phyloP scores from a whole-genome alignment of 35 echinoderm and acorn worm genomes.

The Eucidaris tribuloides region DNA sequence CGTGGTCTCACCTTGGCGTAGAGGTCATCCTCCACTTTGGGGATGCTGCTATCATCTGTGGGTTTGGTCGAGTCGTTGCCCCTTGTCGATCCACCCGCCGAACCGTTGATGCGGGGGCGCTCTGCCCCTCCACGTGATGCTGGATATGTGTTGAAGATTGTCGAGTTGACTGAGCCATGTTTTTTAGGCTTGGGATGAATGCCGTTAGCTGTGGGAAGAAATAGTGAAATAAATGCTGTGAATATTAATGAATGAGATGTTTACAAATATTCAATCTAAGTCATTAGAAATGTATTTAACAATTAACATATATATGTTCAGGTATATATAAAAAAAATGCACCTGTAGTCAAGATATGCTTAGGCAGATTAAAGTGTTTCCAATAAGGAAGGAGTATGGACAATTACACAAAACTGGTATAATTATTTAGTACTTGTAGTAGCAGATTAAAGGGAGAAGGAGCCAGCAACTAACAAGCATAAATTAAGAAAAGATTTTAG shows the following conservation, averaged over 20 bases:
- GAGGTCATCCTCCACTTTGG: not conserved
- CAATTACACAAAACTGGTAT: too few relatives aligned
- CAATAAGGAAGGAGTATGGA: too few relatives aligned
- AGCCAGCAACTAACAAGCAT: too few relatives aligned
- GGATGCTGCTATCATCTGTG: not conserved
- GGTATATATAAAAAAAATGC: too few relatives aligned
- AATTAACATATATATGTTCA: too few relatives aligned
- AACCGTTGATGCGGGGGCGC: slow-evolving; percentile 31
- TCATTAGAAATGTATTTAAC: too few relatives aligned
- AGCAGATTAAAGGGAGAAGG: too few relatives aligned
- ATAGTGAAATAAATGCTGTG: not conserved
- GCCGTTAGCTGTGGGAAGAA: not conserved
- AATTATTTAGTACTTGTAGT: too few relatives aligned
- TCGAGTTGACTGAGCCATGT: slow-evolving; percentile 53
- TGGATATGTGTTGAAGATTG: slow-evolving; percentile 63
- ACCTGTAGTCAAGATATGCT: too few relatives aligned
- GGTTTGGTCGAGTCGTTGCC: not conserved
- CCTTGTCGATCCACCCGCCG: not conserved
- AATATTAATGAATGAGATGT: not conserved
- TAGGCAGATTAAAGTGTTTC: too few relatives aligned
- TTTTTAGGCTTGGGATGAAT: slow-evolving; percentile 26
- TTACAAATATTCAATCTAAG: too few relatives aligned
- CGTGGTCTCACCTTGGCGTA: slow-evolving; percentile 49
- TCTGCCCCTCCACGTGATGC: slow-evolving; percentile 1
- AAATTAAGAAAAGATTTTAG: too few relatives aligned